Conservation (phyloP, 2,113 vertebrate genomes). For the Notechis scutatus region DNA sequence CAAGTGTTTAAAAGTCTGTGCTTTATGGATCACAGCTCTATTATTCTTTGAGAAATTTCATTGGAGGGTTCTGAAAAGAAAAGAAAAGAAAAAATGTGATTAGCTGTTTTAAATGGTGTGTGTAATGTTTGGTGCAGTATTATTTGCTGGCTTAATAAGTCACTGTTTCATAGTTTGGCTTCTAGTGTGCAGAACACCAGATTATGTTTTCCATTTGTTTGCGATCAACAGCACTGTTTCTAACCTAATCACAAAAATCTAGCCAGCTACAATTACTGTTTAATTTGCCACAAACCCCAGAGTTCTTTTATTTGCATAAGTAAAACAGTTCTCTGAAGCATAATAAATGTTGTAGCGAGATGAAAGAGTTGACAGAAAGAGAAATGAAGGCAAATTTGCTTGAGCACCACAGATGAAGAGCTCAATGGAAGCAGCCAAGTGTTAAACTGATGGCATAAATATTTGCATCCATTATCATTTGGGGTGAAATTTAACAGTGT, state of each 20-base stretch:
- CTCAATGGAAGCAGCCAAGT: constrained; percentile 34
- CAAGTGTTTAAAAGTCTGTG: constrained; percentile 22
- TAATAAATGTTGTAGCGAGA: constrained; percentile 33
- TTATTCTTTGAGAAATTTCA: constrained; percentile 43
- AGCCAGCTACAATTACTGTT: constrained; percentile 37
- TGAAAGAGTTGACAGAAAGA: constrained; percentile 40
- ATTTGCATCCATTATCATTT: constrained; percentile 46
- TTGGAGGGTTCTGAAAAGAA: constrained; percentile 40
- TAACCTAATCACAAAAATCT: constrained; percentile 46
- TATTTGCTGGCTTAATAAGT: constrained; percentile 49
- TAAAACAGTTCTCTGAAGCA: constrained; percentile 25
- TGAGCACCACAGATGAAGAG: constrained; percentile 26
- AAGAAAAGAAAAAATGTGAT: constrained; percentile 25
- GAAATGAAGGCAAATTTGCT: constrained; percentile 30
- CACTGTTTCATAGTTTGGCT: constrained; percentile 43
- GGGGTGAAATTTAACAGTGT: constrained; percentile 30
- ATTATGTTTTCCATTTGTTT: constrained; percentile 47
- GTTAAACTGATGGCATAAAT: constrained; percentile 37
- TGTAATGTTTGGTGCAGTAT: constrained; percentile 27
- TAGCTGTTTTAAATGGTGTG: constrained; percentile 41
- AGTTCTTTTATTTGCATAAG: constrained; percentile 28
- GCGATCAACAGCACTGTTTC: constrained; percentile 33
- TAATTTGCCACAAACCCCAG: constrained; percentile 38
- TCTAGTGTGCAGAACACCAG: constrained; percentile 32
- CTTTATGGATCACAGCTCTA: constrained; percentile 18